phyloP scores from a whole-genome alignment of 2,888 invertebrate species.

The Drosophila macrospina region DNA sequence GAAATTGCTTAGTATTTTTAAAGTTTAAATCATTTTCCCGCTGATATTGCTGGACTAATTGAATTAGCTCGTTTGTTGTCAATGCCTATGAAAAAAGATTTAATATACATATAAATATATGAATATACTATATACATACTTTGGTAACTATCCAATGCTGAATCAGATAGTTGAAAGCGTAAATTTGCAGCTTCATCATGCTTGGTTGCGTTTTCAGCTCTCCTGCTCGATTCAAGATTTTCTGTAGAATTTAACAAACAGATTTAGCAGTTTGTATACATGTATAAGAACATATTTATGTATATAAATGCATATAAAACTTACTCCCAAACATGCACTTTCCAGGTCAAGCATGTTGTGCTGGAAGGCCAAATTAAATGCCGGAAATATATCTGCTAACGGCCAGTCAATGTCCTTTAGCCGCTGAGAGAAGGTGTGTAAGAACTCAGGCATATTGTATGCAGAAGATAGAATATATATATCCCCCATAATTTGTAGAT shows the following conservation, averaged over 20 bases:
- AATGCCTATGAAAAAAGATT: not conserved
- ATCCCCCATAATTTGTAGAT: constrained; percentile 35
- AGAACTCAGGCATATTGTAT: constrained; percentile 58
- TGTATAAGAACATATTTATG: not conserved
- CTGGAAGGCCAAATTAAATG: constrained; percentile 58
- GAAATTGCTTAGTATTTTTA: constrained; percentile 43
- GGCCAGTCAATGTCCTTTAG: constrained; percentile 47
- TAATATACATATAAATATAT: too few relatives aligned
- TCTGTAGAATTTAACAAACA: constrained; percentile 26
- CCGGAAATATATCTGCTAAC: constrained; percentile 46
- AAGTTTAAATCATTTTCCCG: constrained; percentile 46
- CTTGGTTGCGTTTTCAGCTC: constrained; percentile 17
- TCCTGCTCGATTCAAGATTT: constrained; percentile 42
- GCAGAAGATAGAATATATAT: constrained; percentile 55
- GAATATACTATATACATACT: too few relatives aligned
- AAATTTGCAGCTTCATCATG: constrained; percentile 47
- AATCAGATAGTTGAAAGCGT: constrained; percentile 57
- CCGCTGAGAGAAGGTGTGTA: constrained; percentile 28
- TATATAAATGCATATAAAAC: constrained; percentile 9
- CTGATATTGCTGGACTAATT: constrained; percentile 48
- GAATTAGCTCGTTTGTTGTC: constrained; percentile 27
- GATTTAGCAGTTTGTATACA: not conserved
- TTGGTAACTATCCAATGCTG: constrained; percentile 49
- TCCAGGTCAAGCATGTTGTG: constrained; percentile 58
- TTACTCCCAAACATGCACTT: constrained; percentile 44